Base-by-base conservation (phyloP, 2,888 invertebrate species). In the Cosmia trapezina region DNA sequence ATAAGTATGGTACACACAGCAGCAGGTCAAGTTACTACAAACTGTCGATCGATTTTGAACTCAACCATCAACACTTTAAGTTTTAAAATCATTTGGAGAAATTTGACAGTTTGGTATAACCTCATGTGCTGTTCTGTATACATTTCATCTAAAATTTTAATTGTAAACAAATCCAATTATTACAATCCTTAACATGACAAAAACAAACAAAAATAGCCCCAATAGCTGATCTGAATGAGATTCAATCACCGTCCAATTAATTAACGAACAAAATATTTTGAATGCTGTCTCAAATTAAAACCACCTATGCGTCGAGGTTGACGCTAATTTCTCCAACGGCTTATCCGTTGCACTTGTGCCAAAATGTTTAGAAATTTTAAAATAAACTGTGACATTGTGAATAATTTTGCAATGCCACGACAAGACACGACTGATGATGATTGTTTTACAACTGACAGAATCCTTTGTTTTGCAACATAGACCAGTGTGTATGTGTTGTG, bases 311-410 rank as follows among this genome's bases (percentile, higher is more conserved):
- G 53, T 47, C 53, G 64, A 73, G 73, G 81, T 72, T 73, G 68
- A 70, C 70, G 71, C 45, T 78, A 82, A 87, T 85, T 82, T 83
- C 71, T 79, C 76, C 33, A 73, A 73, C 74, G 73, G 70, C 67
- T 73, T 70, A 70, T 70, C 33, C 63, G 66, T 78, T 82, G 78
- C 81, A 82, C 54, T 71, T 71, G 85, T 86, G 89, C 88, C 89
- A 89, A 88, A 85, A 80, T 81, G 78, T 84, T 86, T 77, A 78
- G 76, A 81, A 81, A 77, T 83, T 87, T 89, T 85, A 85, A 86
- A 89, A 87, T 88, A 82, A 85, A 82, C 74, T 70, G 72, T 87
- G 87, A 81, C 87, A 88, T 83, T 85, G 85, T 83, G 80, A 86
- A 80, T 87, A 87, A 88, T 87, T 81, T 80, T 66, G 69, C 70